Base-by-base conservation (phyloP, 2,888 invertebrate species). In the Megalurothrips usitatus region DNA sequence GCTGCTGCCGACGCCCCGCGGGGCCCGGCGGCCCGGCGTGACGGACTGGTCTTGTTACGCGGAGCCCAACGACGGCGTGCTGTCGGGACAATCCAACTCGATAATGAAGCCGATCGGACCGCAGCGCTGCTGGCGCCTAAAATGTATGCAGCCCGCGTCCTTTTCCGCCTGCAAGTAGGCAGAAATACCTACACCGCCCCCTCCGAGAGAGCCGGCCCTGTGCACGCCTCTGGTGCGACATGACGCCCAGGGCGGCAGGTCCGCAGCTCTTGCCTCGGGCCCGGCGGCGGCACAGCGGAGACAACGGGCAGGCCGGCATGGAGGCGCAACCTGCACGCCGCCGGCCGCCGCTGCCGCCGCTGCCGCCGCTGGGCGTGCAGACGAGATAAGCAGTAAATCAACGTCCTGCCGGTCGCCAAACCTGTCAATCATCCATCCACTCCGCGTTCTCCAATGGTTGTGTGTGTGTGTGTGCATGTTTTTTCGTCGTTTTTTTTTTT, bases 381-480 rank as follows among this genome's bases (percentile, higher is more conserved):
- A 19, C 26, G 23, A 23, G 68, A 75, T 75, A 75, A 75, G 68
- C 68, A 75, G 68, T 75, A 75, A 75, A 75, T 75, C 68, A 75
- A 75, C 68, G 68, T 75, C 68, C 68, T 10, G 12, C 68, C 68
- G 68, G 68, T 75, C 68, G 68, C 68, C 26, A 26, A 75, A 75
- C 68, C 68, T 75, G 68, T 26, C 68, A 75, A 75, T 75, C 68
- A 75, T 75, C 23, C 68, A 26, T 75, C 58, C 68, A 23, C 23
- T 23, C 68, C 68, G 11, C 23, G 68, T 12, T 23, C 68, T 23
- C 58, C 23, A n/a, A 23, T 68, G 23, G 34, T 43, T 43, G 3
- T 43, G 34, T 52, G 12, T 9, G 19, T 19, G 2, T 52, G 12
- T 52, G 52, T 49, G 9, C 49, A 11, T 9, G 14, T 49, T 49